phyloP scores from a whole-genome alignment of 2,888 invertebrate species.

The Heteromyza rotundicornis region DNA sequence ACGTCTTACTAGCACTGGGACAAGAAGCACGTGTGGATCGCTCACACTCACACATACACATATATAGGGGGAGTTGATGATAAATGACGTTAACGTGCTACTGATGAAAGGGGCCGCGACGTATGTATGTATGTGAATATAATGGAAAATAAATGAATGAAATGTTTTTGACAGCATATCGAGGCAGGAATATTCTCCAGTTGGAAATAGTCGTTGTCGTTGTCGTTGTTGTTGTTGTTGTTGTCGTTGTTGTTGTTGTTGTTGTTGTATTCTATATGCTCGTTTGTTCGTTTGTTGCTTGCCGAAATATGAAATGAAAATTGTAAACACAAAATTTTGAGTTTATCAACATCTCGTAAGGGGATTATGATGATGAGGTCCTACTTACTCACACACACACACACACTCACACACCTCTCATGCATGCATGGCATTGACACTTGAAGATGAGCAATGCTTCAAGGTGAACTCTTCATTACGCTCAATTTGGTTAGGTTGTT shows the following conservation, averaged over 20 bases:
- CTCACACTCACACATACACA: conserved; percentile 13
- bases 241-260: conserved; percentile 35
- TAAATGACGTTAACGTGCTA: conserved; percentile 51
- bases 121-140: conserved; percentile 35
- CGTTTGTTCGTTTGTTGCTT: background rate
- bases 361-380: background rate
- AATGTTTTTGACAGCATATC: conserved; percentile 49
- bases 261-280: conserved; percentile 29
- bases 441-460: conserved; percentile 14
- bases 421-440: conserved; percentile 43
- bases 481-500: conserved; percentile 44
- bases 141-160: conserved; percentile 54
- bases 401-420: no score
- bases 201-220: no score
- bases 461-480: conserved; percentile 43
- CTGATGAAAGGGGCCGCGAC: conserved; percentile 36
- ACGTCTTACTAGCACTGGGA: background rate
- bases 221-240: conserved; percentile 15
- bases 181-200: no score
- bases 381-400: no score
- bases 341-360: background rate
- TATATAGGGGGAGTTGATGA: conserved; percentile 40
- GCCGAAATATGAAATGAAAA: conserved; percentile 10
- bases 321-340: background rate
- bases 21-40: background rate